phyloP scores from a whole-genome alignment of 2,888 invertebrate species.

The Eilema griseolum region DNA sequence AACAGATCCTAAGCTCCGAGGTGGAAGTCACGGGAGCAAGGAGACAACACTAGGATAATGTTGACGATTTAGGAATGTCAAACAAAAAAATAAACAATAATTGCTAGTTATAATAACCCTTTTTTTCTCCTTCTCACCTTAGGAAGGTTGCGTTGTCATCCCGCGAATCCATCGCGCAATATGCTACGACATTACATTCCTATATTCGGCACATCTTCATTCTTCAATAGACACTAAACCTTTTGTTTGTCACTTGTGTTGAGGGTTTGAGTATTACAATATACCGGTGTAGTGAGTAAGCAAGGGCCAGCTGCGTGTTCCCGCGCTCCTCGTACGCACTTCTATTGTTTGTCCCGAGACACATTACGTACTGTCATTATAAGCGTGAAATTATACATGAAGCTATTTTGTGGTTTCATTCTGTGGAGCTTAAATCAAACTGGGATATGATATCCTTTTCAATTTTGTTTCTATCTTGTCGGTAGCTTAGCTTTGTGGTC shows the following conservation, averaged over 20 bases:
- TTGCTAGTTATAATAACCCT: no score
- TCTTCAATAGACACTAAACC: conserved; percentile 3
- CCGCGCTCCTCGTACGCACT: neutral
- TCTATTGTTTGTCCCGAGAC: neutral
- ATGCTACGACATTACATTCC: neutral
- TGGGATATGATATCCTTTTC: neutral
- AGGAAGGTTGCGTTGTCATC: no score
- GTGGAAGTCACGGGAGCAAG: no score
- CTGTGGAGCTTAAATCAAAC: neutral
- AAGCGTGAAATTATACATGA: conserved; percentile 13
- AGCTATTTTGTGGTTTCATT: neutral
- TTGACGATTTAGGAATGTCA: no score
- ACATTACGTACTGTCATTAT: neutral
- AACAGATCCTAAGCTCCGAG: no score
- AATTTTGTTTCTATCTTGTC: neutral
- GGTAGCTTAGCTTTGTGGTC: no score
- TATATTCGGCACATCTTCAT: neutral
- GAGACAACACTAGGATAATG: no score
- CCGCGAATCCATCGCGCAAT: neutral
- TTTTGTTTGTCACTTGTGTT: conserved; percentile 1
- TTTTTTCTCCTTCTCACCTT: no score
- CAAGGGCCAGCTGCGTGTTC: neutral
- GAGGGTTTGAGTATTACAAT: neutral
- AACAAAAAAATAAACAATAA: no score
- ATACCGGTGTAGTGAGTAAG: neutral